Evolutionary conservation across 2,888 invertebrate species (phyloP).

Genomic region (Drosophila birchii): DNA sequence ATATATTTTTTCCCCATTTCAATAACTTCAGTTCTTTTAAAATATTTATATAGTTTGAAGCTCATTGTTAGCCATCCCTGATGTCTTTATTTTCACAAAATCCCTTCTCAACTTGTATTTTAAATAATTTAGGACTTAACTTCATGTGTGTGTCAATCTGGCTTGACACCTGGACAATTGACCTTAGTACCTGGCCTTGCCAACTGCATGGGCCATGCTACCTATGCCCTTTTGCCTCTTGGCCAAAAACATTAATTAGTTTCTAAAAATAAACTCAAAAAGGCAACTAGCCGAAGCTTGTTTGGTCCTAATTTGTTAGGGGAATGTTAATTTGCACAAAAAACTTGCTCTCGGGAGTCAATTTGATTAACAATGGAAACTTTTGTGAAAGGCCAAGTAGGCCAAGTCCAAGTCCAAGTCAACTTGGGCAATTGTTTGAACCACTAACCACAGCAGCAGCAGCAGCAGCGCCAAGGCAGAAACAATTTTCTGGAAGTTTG

Average conservation of each 20-base stretch:
- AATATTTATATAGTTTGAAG: background rate
- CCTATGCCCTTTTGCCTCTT: slow-evolving; percentile 21
- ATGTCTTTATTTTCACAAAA: background rate
- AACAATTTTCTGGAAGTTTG: slow-evolving; percentile 50
- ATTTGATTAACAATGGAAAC: slow-evolving; percentile 68
- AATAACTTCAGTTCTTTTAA: background rate
- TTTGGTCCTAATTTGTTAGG: slow-evolving; percentile 41
- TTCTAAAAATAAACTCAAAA: slow-evolving; percentile 34
- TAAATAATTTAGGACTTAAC: slow-evolving; percentile 25
- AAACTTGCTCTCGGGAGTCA: slow-evolving; percentile 55
- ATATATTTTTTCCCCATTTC: background rate
- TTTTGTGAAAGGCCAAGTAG: slow-evolving; percentile 45
- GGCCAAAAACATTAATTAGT: slow-evolving; percentile 60
- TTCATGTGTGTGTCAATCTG: background rate
- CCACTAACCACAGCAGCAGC: slow-evolving; percentile 21
- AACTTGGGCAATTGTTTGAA: slow-evolving; percentile 63
- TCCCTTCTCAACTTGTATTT: slow-evolving; percentile 1
- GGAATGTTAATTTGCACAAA: slow-evolving; percentile 61
- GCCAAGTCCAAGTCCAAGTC: slow-evolving; percentile 51
- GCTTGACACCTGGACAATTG: slow-evolving; percentile 6
- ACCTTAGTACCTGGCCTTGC: slow-evolving; percentile 12
- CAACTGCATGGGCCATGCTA: slow-evolving; percentile 14
- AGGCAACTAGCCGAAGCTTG: slow-evolving; percentile 11
- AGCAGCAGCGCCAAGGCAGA: slow-evolving; percentile 17
- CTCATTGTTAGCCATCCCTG: background rate